Conservation (phyloP, 2,797 vertebrate species). For the Otolemur crassicaudatus region DNA sequence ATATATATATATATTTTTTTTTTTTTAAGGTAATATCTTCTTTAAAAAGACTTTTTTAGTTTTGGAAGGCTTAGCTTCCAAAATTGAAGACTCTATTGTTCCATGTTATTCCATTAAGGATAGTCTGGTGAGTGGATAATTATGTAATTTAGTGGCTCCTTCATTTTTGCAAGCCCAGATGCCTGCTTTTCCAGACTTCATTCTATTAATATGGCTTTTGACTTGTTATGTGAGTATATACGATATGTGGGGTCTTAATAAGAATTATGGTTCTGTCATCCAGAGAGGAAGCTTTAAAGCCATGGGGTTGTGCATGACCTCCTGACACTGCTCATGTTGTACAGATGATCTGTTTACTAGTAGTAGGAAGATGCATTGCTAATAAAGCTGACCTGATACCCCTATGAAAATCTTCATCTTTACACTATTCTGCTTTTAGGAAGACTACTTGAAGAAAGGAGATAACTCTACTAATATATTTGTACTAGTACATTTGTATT, state of each 20-base stretch:
- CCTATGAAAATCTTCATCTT: not conserved
- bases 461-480: not conserved
- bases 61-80: slow-evolving; percentile 42
- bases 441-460: not conserved
- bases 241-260: not conserved
- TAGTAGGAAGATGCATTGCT: not conserved
- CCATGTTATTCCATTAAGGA: not conserved
- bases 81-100: slow-evolving; percentile 46
- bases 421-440: not conserved
- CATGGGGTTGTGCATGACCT: not conserved
- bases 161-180: not conserved
- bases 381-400: not conserved
- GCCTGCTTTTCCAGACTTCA: not conserved
- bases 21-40: not conserved
- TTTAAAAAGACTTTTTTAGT: slow-evolving; percentile 3
- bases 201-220: not conserved
- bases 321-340: not conserved
- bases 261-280: not conserved
- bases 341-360: not conserved
- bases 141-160: not conserved
- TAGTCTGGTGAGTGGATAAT: not conserved
- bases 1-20: no score
- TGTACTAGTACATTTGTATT: slow-evolving; percentile 25
- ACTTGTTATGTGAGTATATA: not conserved
- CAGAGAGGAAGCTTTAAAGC: not conserved